Percentiles rank a stretch among this genome's conserved stretches.
Evolutionary conservation across 2,113 vertebrate species (phyloP).

Genomic region (Prolemur simus): DNA sequence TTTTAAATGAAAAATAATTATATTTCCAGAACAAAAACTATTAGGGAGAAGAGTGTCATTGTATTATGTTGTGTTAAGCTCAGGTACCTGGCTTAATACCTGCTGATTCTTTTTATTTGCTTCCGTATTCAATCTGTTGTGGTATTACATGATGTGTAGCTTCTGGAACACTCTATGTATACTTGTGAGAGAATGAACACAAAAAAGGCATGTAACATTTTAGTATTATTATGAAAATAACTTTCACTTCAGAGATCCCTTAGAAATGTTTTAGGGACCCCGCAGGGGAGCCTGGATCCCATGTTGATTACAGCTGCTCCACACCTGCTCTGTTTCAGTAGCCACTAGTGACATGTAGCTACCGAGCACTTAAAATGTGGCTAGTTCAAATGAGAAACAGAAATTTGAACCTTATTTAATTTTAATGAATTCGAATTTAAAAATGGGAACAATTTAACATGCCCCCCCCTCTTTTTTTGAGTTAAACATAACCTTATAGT

Average conservation of each 20-base stretch:
- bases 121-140: not conserved
- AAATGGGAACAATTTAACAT: not conserved
- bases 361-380: not conserved
- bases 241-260: not conserved
- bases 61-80: not conserved
- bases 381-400: not conserved
- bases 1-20: not conserved
- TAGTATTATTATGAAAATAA: not conserved
- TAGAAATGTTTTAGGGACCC: not conserved
- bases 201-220: not conserved
- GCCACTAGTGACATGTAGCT: no score
- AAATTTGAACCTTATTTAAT: not conserved
- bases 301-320: not conserved
- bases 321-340: not conserved
- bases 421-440: slow-evolving; percentile 5
- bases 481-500: not conserved
- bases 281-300: not conserved
- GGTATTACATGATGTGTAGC: not conserved
- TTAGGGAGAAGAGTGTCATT: not conserved
- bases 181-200: not conserved
- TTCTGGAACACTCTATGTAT: not conserved
- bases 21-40: not conserved
- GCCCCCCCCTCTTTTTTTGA: not conserved
- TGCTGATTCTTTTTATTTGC: not conserved
- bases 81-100: not conserved